These are phyloP conservation scores for Steinernema khuongi DNA, from an alignment of 1,140 invertebrate genomes.

Conservation along the genomic window DNA sequence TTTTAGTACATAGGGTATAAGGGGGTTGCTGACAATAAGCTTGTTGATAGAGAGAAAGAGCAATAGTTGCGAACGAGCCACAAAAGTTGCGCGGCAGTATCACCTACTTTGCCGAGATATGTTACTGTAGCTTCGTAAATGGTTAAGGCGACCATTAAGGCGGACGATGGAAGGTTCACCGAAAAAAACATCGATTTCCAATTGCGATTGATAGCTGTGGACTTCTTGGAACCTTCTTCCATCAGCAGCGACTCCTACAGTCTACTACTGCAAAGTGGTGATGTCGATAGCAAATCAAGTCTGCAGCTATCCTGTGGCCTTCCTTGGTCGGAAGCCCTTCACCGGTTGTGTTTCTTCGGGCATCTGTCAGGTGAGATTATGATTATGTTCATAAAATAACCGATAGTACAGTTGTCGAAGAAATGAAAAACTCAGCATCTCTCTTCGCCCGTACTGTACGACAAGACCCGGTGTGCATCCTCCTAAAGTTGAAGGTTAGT, in stretches of 20 bases:
- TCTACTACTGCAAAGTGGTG: conserved; percentile 35
- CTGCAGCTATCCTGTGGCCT: conserved; percentile 21
- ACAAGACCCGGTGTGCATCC: conserved; percentile 44
- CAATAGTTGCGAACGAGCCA: too few species aligned
- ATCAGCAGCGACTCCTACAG: conserved; percentile 38
- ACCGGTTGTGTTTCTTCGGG: conserved; percentile 21
- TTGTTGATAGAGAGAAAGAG: too few species aligned
- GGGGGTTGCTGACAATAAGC: too few species aligned
- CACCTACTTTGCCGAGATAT: conserved; percentile 67
- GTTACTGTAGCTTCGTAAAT: too few species aligned
- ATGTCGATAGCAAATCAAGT: conserved; percentile 32
- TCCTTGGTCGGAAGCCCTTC: conserved; percentile 33
- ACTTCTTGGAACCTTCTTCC: conserved; percentile 4
- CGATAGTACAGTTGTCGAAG: conserved; percentile 45
- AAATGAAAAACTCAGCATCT: conserved; percentile 40
- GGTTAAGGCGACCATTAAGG: conserved; percentile 10
- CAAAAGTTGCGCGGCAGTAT: conserved; percentile 68
- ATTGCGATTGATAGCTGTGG: conserved; percentile 5
- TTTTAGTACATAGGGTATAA: too few species aligned
- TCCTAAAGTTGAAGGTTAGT: conserved; percentile 48
- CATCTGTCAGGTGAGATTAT: conserved; percentile 40
- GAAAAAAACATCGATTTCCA: conserved; percentile 11
- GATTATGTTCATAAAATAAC: background rate
- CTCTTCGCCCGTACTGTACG: conserved; percentile 39
- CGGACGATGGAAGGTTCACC: background rate